A percentile compares a stretch with the other conserved stretches of the same genome.
phyloP scores from a whole-genome alignment of 2,888 invertebrate genomes.

The Perizoma flavofasciatum region DNA sequence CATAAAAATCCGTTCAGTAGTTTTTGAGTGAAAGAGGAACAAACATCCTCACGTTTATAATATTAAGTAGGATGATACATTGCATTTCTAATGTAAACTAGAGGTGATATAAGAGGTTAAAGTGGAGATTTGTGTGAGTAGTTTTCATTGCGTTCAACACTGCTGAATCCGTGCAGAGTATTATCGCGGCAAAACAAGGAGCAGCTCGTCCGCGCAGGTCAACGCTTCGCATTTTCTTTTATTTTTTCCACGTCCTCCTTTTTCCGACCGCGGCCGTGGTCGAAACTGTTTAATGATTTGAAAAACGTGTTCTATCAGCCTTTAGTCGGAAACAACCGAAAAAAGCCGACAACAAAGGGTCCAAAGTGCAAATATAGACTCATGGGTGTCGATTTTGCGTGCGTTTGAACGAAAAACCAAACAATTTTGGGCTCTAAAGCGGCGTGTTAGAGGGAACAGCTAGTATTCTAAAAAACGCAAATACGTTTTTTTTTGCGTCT shows the following conservation, averaged over 20 bases:
- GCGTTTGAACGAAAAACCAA: constrained; percentile 30
- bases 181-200: constrained; percentile 69
- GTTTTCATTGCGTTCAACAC: constrained; percentile 42
- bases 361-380: constrained; percentile 80
- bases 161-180: constrained; percentile 43
- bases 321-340: constrained; percentile 82
- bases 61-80: too few relatives aligned
- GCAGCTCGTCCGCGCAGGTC: constrained; percentile 60
- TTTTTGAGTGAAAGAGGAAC: too few relatives aligned
- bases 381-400: constrained; percentile 50
- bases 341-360: constrained; percentile 82
- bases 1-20: too few relatives aligned
- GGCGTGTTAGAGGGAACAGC: constrained; percentile 31
- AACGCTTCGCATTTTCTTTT: constrained; percentile 61
- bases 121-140: not conserved
- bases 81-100: too few relatives aligned
- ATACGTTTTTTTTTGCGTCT: constrained; percentile 56
- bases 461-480: constrained; percentile 32
- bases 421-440: constrained; percentile 51
- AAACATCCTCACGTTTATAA: too few relatives aligned
- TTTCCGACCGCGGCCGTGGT: constrained; percentile 72
- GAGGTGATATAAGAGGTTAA: too few relatives aligned
- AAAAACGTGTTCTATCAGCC: constrained; percentile 84
- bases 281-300: constrained; percentile 84
- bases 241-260: constrained; percentile 59